Percentiles rank a stretch among this genome's conserved stretches.
phyloP scores from a whole-genome alignment of 2,797 vertebrate species.

The Rhinophrynus dorsalis region DNA sequence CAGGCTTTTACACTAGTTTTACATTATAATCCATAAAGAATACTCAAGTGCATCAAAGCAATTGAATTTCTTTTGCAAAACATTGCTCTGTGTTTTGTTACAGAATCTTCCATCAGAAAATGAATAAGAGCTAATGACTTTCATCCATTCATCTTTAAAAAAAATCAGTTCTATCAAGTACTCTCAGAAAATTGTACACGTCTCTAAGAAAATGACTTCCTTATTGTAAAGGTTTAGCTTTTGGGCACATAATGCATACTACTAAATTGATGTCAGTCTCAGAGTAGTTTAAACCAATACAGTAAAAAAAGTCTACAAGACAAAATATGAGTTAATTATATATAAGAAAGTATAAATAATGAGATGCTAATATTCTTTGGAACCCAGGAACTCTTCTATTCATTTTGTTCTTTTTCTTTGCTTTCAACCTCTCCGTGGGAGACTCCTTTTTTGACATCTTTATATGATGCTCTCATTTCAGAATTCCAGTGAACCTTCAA shows the following conservation, averaged over 20 bases:
- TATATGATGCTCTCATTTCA: slow-evolving; percentile 81
- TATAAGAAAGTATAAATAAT: slow-evolving; percentile 76
- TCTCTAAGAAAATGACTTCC: slow-evolving; percentile 65
- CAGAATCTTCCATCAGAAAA: slow-evolving; percentile 13
- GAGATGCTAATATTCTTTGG: slow-evolving; percentile 79
- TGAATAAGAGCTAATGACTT: slow-evolving; percentile 37
- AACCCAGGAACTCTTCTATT: slow-evolving; percentile 75
- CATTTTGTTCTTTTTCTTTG: slow-evolving; percentile 70
- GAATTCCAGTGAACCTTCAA: slow-evolving; percentile 83
- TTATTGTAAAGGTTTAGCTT: slow-evolving; percentile 67
- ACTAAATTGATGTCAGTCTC: slow-evolving; percentile 66
- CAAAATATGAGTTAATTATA: slow-evolving; percentile 74
- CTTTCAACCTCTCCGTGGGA: slow-evolving; percentile 81
- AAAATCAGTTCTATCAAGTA: slow-evolving; percentile 21
- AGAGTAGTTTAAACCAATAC: slow-evolving; percentile 68
- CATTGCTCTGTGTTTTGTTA: slow-evolving; percentile 15
- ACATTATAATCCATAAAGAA: slow-evolving; percentile 10
- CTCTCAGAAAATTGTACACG: slow-evolving; percentile 40
- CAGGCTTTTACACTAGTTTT: no score
- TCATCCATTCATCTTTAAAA: slow-evolving; percentile 31
- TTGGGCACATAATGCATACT: slow-evolving; percentile 67
- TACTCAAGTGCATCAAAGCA: slow-evolving; percentile 8
- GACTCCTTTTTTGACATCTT: slow-evolving; percentile 77
- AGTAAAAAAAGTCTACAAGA: slow-evolving; percentile 63
- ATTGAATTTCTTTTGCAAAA: slow-evolving; percentile 8